Base-by-base conservation (phyloP, 2,888 invertebrate genomes). In the Ectropis crepuscularia region DNA sequence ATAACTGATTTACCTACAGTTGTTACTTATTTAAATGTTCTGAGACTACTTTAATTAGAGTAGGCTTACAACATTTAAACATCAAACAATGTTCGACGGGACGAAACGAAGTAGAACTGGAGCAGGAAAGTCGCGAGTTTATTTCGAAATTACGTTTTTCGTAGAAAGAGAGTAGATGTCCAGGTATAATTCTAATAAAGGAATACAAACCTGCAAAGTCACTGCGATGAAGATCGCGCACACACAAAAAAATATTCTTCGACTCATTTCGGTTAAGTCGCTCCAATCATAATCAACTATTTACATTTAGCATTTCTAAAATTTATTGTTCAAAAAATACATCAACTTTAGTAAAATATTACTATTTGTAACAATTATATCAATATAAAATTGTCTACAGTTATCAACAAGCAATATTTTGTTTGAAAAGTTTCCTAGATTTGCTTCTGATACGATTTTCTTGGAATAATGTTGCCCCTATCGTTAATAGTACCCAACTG, bases 201-300 rank as follows among this genome's bases (percentile, higher is more conserved):
- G 37, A 39, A 58, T 61, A 77, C 85, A 77, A 65, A 91, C 92
- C 88, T 91, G 88, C 54, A 89, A 74, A 53, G 85, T 88, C 12
- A 85, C 61, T 51, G 79, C 86, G 69, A 87, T 75, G 69, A 83
- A 81, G 65, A 86, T 68, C 60, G 80, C 80, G 68, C 82, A 73
- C 67, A 86, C 61, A 61, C 86, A 79, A 73, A 89, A 76, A 70
- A 87, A 71, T 66, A 77, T 80, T 70, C 81, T 78, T 61, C 86
- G 86, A 85, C 80, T 82, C 92, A 91, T 92, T 79, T 86, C 85
- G 77, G 75, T 67, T 73, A 67, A 66, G 78, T 74, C 75, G 68
- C 62, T 65, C 67, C 67, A 74, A 71, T 76, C 85, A 85, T 80
- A 76, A 77, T 85, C 84, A 88, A 81, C 81, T 81, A 60, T 73